These are phyloP conservation scores for Ochropacha duplaris DNA, from an alignment of 2,888 invertebrate genomes.

Conservation along the genomic window DNA sequence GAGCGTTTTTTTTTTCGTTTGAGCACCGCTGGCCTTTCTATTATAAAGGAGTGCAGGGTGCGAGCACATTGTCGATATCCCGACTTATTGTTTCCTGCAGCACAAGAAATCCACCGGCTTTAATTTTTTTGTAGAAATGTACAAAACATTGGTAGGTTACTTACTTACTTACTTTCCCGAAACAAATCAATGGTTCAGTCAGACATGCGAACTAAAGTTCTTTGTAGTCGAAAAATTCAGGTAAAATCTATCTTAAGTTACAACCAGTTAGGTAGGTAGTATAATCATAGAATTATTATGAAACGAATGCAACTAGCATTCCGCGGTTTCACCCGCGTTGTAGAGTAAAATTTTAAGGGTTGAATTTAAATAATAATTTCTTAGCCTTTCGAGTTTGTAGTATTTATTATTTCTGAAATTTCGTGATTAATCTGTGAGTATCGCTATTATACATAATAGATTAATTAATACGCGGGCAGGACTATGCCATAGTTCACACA, in stretches of 20 bases:
- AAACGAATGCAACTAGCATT: too few relatives aligned
- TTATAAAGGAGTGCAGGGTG: constrained; percentile 29
- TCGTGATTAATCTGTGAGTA: too few relatives aligned
- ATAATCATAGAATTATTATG: too few relatives aligned
- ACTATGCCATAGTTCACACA: too few relatives aligned
- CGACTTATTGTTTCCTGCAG: constrained; percentile 45
- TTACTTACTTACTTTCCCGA: constrained; percentile 42
- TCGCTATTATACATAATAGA: too few relatives aligned
- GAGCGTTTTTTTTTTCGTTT: constrained; percentile 15
- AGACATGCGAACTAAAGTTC: not conserved
- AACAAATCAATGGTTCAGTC: constrained; percentile 7
- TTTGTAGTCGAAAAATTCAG: not conserved
- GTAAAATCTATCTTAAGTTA: not conserved
- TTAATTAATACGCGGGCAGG: too few relatives aligned
- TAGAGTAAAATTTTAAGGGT: too few relatives aligned
- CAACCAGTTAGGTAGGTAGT: too few relatives aligned
- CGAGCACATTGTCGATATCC: constrained; percentile 35
- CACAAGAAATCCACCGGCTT: constrained; percentile 31
- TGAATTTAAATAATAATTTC: too few relatives aligned
- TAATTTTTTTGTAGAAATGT: constrained; percentile 32
- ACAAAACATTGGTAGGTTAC: constrained; percentile 32
- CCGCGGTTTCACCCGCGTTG: too few relatives aligned
- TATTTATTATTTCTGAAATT: too few relatives aligned
- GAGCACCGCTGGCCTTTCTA: constrained; percentile 23
- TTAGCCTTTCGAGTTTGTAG: too few relatives aligned